Percentiles rank a stretch among this genome's conserved stretches.
Evolutionary conservation across 2,113 vertebrate species (phyloP).

Genomic region (Patagioenas fasciata): DNA sequence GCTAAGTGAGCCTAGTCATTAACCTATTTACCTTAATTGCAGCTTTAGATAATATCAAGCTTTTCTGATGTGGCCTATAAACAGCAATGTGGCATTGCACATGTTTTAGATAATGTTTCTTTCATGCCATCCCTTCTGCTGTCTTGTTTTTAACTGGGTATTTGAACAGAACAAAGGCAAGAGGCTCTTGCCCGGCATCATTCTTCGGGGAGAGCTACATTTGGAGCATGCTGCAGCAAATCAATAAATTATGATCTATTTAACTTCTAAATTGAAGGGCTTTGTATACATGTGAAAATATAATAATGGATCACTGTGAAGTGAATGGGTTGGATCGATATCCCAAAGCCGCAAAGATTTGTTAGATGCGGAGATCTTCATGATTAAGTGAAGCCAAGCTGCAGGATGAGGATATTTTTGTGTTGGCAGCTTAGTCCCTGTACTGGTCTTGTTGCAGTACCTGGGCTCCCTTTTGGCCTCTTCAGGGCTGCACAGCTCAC

Average conservation of each 20-base stretch:
- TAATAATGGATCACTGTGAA: background rate
- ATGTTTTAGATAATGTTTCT: background rate
- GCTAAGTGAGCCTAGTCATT: background rate
- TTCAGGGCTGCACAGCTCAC: background rate
- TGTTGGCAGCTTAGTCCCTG: background rate
- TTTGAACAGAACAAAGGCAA: background rate
- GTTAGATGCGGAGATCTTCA: background rate
- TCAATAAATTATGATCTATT: background rate
- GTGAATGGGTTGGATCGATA: background rate
- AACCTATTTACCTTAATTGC: constrained; percentile 16
- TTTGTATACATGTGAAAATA: background rate
- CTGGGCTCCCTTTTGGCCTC: background rate
- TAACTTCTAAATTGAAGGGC: background rate
- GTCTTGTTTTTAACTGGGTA: background rate
- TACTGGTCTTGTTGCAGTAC: background rate
- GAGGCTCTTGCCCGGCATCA: background rate
- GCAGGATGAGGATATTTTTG: background rate
- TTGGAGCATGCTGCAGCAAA: background rate
- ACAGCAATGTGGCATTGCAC: background rate
- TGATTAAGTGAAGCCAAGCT: background rate
- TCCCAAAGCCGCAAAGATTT: background rate
- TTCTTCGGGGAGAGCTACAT: background rate
- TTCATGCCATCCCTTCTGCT: background rate
- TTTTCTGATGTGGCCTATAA: background rate
- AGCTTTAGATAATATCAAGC: background rate